Evolutionary conservation across 1,140 invertebrate species (phyloP).

Genomic region (Heliconius hermathena): DNA sequence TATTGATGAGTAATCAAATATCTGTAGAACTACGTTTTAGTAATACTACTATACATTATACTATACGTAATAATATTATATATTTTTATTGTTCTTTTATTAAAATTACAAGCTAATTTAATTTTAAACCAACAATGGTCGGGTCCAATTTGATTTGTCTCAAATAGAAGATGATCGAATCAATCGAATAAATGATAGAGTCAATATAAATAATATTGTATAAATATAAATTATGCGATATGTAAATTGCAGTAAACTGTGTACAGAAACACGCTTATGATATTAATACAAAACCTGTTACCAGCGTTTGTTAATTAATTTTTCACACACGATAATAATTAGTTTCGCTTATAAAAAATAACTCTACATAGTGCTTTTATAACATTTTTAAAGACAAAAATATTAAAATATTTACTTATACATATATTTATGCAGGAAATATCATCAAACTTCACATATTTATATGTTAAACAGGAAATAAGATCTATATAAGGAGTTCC

Average conservation of each 20-base stretch:
- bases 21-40: no score
- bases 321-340: background rate
- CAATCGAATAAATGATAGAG: no score
- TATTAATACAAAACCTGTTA: slow-evolving; percentile 5
- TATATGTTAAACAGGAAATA: slow-evolving; percentile 17
- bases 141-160: no score
- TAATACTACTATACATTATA: no score
- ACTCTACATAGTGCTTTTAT: background rate
- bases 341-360: background rate
- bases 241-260: background rate
- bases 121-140: no score
- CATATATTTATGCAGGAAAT: background rate
- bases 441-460: background rate
- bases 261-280: background rate
- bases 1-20: no score
- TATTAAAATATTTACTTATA: background rate
- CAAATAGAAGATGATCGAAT: no score
- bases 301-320: background rate
- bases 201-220: no score
- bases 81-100: no score
- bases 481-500: slow-evolving; percentile 19
- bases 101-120: no score
- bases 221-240: background rate
- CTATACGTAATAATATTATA: no score
- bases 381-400: background rate